Conservation (phyloP, 2,888 invertebrate species). For the Amphipyra berbera region DNA sequence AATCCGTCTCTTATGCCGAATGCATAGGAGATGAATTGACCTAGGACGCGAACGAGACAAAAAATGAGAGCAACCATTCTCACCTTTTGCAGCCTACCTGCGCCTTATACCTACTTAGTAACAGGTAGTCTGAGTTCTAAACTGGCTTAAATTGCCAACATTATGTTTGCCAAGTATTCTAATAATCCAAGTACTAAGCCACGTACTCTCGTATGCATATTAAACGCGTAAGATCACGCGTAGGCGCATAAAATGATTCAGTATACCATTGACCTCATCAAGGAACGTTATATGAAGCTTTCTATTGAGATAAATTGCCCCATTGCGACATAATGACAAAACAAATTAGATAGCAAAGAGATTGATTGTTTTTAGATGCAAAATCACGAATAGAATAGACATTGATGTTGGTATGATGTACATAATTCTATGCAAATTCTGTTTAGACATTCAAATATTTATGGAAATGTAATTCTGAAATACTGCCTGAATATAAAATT, state of each 20-base stretch:
- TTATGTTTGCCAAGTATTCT: not conserved
- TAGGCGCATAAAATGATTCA: constrained; percentile 55
- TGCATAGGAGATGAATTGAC: no score
- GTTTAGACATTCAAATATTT: not conserved
- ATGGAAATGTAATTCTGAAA: not conserved
- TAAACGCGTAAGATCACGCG: constrained; percentile 39
- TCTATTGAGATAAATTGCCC: constrained; percentile 48
- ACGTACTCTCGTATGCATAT: constrained; percentile 33
- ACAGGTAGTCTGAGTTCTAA: constrained; percentile 14
- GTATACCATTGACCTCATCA: constrained; percentile 59
- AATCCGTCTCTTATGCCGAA: no score
- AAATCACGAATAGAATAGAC: not conserved
- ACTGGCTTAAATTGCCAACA: not conserved
- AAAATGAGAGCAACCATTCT: no score
- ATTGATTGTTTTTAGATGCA: constrained; percentile 38
- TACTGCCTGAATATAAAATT: not conserved
- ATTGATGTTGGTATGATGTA: not conserved
- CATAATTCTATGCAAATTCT: constrained; percentile 4
- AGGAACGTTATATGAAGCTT: constrained; percentile 43
- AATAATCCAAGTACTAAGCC: constrained; percentile 7
- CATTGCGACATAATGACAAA: constrained; percentile 35
- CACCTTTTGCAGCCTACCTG: no score
- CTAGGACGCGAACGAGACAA: no score
- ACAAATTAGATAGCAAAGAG: constrained; percentile 32
- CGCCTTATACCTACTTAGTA: not conserved